phyloP scores from a whole-genome alignment of 1,140 invertebrate species.

The Amphibalanus amphitrite region DNA sequence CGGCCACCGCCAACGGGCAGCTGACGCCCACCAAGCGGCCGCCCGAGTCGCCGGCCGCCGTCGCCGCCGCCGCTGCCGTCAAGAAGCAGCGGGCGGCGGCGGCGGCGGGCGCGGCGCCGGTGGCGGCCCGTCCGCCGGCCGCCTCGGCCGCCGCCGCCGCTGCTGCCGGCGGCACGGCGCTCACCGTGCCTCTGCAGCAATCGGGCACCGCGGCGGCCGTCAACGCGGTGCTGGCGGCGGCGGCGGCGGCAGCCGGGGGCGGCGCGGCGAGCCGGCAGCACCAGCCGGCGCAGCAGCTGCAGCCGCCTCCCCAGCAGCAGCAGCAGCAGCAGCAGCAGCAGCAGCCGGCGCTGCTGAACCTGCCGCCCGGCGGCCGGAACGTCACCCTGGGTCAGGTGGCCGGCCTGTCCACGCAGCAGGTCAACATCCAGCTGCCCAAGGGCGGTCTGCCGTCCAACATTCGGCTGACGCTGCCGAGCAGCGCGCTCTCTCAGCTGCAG shows the following conservation, averaged over 20 bases:
- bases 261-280: too few relatives aligned
- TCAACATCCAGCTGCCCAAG: neutral
- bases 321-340: neutral
- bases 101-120: too few relatives aligned
- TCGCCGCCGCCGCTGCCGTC: neutral
- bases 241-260: too few relatives aligned
- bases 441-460: neutral
- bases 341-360: neutral
- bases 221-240: neutral
- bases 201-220: neutral
- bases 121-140: neutral
- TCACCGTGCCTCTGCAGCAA: neutral
- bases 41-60: neutral
- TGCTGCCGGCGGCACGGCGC: too few relatives aligned
- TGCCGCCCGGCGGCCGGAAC: neutral
- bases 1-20: neutral
- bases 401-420: neutral
- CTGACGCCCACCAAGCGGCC: neutral
- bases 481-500: neutral
- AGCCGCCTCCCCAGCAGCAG: neutral
- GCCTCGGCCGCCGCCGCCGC: too few relatives aligned
- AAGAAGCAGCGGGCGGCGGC: neutral
- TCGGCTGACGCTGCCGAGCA: neutral
- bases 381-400: neutral
- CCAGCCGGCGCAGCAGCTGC: neutral